Conservation (phyloP, 2,888 invertebrate genomes). For the Dioctria rufipes region DNA sequence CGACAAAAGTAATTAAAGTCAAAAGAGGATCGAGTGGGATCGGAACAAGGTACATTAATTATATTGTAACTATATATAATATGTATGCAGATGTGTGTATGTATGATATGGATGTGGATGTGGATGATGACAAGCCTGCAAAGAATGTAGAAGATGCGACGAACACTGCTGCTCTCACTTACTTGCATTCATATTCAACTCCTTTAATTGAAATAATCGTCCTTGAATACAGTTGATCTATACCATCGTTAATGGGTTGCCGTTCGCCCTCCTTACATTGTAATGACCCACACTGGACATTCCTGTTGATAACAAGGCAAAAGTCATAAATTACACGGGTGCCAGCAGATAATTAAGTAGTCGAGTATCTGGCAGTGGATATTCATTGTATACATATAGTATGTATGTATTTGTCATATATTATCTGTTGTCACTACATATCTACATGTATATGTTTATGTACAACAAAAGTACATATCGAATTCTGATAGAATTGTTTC, state of each 20-base stretch:
- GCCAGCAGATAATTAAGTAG: conserved; percentile 24
- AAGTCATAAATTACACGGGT: conserved; percentile 30
- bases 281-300: conserved; percentile 93
- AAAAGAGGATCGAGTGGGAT: not conserved
- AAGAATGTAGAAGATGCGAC: not conserved
- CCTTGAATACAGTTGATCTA: conserved; percentile 87
- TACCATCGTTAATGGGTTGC: conserved; percentile 84
- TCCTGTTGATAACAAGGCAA: conserved; percentile 73
- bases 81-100: too few relatives aligned
- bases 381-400: not conserved
- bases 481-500: conserved; percentile 47
- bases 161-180: conserved; percentile 71
- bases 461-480: not conserved
- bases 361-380: conserved; percentile 23
- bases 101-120: too few relatives aligned
- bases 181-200: conserved; percentile 97
- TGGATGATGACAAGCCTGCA: too few relatives aligned
- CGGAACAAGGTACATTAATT: too few relatives aligned
- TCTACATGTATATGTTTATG: too few relatives aligned
- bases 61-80: too few relatives aligned
- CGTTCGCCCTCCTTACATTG: conserved; percentile 93
- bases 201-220: conserved; percentile 93
- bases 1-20: not conserved
- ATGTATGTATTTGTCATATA: not conserved
- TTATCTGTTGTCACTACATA: too few relatives aligned